phyloP scores from a whole-genome alignment of 2,113 vertebrate species.

The Xyliphius kryptos region DNA sequence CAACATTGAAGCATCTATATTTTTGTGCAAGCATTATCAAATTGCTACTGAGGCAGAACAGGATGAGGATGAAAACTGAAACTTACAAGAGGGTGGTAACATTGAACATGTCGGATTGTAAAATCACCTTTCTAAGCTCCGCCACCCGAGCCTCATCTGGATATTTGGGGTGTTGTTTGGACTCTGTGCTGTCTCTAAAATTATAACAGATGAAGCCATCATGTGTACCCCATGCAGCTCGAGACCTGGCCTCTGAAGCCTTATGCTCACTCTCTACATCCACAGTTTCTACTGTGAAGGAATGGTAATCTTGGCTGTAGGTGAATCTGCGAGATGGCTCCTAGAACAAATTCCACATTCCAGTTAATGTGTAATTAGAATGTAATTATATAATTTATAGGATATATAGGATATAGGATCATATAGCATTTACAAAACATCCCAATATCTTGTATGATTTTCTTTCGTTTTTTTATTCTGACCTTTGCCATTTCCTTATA shows the following conservation, averaged over 20 bases:
- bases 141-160: constrained; percentile 47
- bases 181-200: constrained; percentile 43
- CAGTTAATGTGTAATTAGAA: too few relatives aligned
- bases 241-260: constrained; percentile 31
- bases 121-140: constrained; percentile 64
- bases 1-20: constrained; percentile 40
- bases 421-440: too few relatives aligned
- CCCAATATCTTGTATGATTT: too few relatives aligned
- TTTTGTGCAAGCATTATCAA: constrained; percentile 41
- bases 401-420: too few relatives aligned
- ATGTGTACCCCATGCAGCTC: constrained; percentile 41
- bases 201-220: constrained; percentile 53
- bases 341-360: constrained; percentile 50
- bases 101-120: too few relatives aligned
- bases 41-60: constrained; percentile 8
- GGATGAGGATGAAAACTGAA: constrained; percentile 21
- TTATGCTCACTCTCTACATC: constrained; percentile 39
- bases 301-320: constrained; percentile 61
- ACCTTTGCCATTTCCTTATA: constrained; percentile 64
- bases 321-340: constrained; percentile 58
- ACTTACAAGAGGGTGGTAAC: too few relatives aligned
- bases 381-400: too few relatives aligned
- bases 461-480: too few relatives aligned
- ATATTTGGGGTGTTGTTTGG: constrained; percentile 41
- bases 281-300: constrained; percentile 56